Percentiles rank a stretch among this genome's conserved stretches.
phyloP scores from a whole-genome alignment of 2,797 vertebrate genomes.

The Mormyrus hasselquistii region DNA sequence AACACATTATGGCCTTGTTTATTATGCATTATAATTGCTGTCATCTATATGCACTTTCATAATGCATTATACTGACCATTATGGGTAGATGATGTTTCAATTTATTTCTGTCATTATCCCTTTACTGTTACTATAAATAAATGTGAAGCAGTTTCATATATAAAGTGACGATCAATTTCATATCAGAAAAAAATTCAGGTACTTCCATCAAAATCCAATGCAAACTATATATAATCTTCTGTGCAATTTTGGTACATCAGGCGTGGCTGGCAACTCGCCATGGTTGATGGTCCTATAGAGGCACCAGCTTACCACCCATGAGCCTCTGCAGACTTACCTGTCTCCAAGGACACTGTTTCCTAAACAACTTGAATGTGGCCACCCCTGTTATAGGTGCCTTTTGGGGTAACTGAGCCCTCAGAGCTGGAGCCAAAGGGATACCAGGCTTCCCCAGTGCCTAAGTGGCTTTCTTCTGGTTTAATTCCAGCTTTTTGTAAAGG shows the following conservation, averaged over 20 bases:
- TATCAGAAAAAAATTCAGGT: not conserved
- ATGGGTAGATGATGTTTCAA: not conserved
- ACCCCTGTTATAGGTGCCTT: not conserved
- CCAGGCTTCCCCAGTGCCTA: not conserved
- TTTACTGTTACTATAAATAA: not conserved
- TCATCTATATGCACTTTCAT: not conserved
- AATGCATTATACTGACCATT: not conserved
- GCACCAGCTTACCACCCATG: not conserved
- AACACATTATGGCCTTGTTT: not conserved
- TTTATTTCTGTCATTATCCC: not conserved
- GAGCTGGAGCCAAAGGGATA: not conserved
- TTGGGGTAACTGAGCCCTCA: not conserved
- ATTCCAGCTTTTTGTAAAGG: not conserved
- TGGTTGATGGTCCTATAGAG: not conserved
- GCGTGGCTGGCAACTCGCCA: not conserved
- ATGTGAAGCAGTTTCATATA: constrained; percentile 2
- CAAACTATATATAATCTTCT: not conserved
- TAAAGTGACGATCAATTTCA: not conserved
- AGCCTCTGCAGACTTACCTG: not conserved
- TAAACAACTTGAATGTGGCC: not conserved
- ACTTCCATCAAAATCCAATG: not conserved
- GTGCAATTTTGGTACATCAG: not conserved
- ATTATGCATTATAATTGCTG: not conserved
- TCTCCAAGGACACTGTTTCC: not conserved
- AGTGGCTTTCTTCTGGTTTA: not conserved